Conservation (phyloP, 2,113 vertebrate species). For the Thalassoma bifasciatum region DNA sequence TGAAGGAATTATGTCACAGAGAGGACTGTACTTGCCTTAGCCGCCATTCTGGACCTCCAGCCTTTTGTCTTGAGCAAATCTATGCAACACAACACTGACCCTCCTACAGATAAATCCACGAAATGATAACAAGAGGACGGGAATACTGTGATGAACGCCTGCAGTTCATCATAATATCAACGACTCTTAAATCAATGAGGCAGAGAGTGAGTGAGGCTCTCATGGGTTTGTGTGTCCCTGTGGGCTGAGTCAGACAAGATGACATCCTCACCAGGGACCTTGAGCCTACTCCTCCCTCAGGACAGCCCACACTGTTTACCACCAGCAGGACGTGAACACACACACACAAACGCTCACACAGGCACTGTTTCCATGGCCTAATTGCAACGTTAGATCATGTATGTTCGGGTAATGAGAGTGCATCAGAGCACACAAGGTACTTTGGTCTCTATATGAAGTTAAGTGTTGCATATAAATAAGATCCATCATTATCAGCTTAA, state of each 20-base stretch:
- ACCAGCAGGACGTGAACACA: slow-evolving; percentile 46
- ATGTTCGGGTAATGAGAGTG: not conserved
- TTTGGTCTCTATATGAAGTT: slow-evolving; percentile 4
- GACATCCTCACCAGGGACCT: slow-evolving; percentile 76
- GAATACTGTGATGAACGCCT: slow-evolving; percentile 26
- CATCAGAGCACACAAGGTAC: not conserved
- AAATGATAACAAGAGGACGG: slow-evolving; percentile 31
- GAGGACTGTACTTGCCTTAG: slow-evolving; percentile 29
- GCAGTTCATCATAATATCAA: slow-evolving; percentile 57
- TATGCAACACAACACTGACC: slow-evolving; percentile 13
- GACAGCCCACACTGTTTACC: slow-evolving; percentile 67
- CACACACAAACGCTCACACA: slow-evolving; percentile 16
- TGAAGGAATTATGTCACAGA: slow-evolving; percentile 71
- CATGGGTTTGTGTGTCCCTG: slow-evolving; percentile 64
- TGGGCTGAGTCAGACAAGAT: slow-evolving; percentile 70
- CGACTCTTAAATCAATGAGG: slow-evolving; percentile 72
- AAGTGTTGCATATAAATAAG: slow-evolving; percentile 9
- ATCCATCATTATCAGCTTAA: slow-evolving; percentile 31
- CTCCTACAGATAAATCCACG: slow-evolving; percentile 27
- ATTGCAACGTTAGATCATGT: slow-evolving; percentile 5
- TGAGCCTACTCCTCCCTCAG: slow-evolving; percentile 68
- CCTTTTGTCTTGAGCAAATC: slow-evolving; percentile 37
- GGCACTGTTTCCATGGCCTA: not conserved
- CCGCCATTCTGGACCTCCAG: slow-evolving; percentile 25
- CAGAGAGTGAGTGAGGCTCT: slow-evolving; percentile 57